phyloP scores from a whole-genome alignment of 2,113 vertebrate genomes.

The Lamprotornis superbus region DNA sequence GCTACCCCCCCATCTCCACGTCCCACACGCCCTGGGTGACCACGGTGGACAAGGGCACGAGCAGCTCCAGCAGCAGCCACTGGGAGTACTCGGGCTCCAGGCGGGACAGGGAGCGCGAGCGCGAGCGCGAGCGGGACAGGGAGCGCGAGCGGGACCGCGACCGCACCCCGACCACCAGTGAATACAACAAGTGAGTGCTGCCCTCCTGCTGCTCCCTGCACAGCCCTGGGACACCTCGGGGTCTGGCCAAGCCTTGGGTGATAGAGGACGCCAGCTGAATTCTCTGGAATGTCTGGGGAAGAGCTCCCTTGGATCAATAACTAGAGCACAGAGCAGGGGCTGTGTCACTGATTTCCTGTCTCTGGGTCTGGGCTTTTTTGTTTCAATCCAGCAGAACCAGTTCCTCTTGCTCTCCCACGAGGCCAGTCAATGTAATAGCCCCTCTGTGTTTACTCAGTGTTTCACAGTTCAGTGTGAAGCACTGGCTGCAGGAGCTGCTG shows the following conservation, averaged over 20 bases:
- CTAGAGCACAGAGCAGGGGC: not conserved
- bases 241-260: not conserved
- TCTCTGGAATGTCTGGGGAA: not conserved
- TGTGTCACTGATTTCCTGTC: not conserved
- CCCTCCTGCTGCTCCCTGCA: rapidly evolving
- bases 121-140: not conserved
- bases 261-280: rapidly evolving
- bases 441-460: not conserved
- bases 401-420: constrained; percentile 3
- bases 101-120: constrained; percentile 1
- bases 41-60: constrained; percentile 60
- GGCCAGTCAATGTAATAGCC: not conserved
- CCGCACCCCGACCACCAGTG: constrained; percentile 59
- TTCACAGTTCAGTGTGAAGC: not conserved
- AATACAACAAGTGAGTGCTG: constrained; percentile 69
- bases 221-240: rapidly evolving
- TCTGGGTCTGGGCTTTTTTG: not conserved
- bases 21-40: constrained; percentile 70
- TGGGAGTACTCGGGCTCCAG: constrained; percentile 70
- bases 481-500: not conserved
- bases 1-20: constrained; percentile 69
- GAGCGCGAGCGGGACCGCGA: constrained; percentile 15
- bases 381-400: constrained; percentile 38
- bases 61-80: constrained; percentile 53
- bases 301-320: not conserved